phyloP scores from a whole-genome alignment of 2,888 invertebrate genomes.

The Aspidiotus rigidus region DNA sequence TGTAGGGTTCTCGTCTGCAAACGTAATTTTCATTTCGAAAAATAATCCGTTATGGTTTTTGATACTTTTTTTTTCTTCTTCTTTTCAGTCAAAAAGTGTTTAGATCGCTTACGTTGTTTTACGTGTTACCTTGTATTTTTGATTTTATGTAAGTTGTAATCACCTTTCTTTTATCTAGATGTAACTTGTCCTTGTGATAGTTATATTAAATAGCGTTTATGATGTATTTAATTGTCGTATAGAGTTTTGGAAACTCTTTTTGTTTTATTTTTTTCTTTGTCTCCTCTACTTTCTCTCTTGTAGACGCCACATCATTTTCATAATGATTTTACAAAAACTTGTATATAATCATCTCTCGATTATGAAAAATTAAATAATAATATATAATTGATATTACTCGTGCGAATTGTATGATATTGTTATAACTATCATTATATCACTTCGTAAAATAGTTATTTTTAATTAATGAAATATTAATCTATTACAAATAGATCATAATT shows the following conservation, averaged over 20 bases:
- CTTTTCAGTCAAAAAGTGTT: neutral
- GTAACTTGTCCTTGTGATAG: slow-evolving; percentile 32
- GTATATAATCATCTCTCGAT: neutral
- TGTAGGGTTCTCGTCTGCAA: no score
- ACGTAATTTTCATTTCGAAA: no score
- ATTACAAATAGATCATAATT: no score
- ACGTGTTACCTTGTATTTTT: slow-evolving; percentile 18
- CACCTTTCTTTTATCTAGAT: slow-evolving; percentile 20
- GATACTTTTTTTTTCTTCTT: neutral
- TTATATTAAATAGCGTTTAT: slow-evolving; percentile 30
- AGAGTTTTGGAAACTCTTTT: slow-evolving; percentile 1
- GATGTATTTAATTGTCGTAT: slow-evolving; percentile 13
- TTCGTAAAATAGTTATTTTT: neutral
- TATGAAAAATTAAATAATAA: neutral
- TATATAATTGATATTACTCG: neutral
- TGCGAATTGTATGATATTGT: neutral
- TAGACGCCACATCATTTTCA: neutral
- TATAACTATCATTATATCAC: slow-evolving; percentile 2
- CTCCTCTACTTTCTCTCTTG: neutral
- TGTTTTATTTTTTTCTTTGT: neutral
- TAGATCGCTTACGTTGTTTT: neutral
- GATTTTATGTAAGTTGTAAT: slow-evolving; percentile 30
- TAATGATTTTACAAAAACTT: neutral
- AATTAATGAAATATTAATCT: neutral
- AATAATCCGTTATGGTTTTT: no score